Evolutionary conservation across 2,888 invertebrate species (phyloP), one percentile per base, ranked within the genome.

Genomic region (Holacanthella duospinosa): DNA sequence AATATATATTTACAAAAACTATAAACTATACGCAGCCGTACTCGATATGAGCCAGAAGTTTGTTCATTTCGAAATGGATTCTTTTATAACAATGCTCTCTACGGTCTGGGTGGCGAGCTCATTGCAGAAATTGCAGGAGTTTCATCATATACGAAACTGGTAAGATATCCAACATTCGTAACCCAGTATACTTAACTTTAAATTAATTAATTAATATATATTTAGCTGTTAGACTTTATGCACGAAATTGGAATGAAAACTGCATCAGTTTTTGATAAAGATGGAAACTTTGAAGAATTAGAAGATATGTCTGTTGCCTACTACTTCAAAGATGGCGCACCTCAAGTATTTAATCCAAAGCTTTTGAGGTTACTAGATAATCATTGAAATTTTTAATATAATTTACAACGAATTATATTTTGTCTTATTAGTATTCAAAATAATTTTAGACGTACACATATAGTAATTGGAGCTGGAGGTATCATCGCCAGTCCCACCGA

Each of bases 21-120:
- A n/a, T n/a, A n/a, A n/a, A n/a, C n/a, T n/a, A 9, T 36, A 36
- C 6, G 16, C 6, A 68, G 64, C 25, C 59, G 68, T 21, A 43
- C 56, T 12, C 58, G 68, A 29, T 68, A 64, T 57, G 53, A 56
- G 1, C 43, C 60, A 25, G 59, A 67, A 36, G 43, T 64, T 2
- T 67, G 67, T 27, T 56, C 48, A n/a, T 59, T 58, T 43, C 57
- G 67, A 4, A 59, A 62, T 1, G 64, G 64, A 2, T 64, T 56
- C 58, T 28, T 25, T 1, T 65, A 68, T 36, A 68, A 65, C 53
- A 68, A 68, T 57, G 57, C 55, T 36, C 65, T 68, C 66, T 68
- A 62, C 29, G 26, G 60, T 21, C 27, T 64, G 9, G 66, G 61
- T n/a, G 66, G 62, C 0, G 61, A 66, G 24, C 26, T 65, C 1